Percentiles rank a stretch among this genome's conserved stretches.
These are phyloP conservation scores for Mercenaria mercenaria DNA, from an alignment of 1,140 invertebrate species.

Conservation along the genomic window DNA sequence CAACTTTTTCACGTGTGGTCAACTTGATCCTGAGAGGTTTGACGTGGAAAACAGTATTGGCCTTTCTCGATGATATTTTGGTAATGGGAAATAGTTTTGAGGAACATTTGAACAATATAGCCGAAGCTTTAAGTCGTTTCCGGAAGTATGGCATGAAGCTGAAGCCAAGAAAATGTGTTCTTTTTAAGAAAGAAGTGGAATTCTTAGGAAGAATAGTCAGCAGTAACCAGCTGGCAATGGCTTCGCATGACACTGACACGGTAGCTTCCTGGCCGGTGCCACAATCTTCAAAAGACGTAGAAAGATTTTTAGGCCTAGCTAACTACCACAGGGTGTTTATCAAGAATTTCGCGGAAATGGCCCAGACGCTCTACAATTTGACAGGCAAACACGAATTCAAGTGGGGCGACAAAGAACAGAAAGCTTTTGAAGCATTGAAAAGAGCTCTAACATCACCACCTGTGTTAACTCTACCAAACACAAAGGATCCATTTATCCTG, in stretches of 20 bases:
- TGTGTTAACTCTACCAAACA: constrained; percentile 35
- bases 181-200: too few species aligned
- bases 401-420: constrained; percentile 49
- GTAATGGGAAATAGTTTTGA: background rate
- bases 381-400: constrained; percentile 41
- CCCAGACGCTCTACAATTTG: constrained; percentile 39
- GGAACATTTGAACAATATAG: background rate
- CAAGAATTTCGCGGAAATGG: background rate
- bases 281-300: background rate
- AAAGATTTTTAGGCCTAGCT: background rate
- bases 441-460: constrained; percentile 29
- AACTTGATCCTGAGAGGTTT: background rate
- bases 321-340: background rate
- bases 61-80: background rate
- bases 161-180: background rate
- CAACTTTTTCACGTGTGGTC: background rate
- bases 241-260: too few species aligned
- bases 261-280: background rate
- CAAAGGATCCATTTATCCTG: constrained; percentile 59
- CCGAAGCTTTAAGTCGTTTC: background rate
- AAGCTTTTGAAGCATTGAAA: constrained; percentile 67
- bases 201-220: too few species aligned
- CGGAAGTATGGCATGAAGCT: constrained; percentile 4
- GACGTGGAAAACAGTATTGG: background rate
- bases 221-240: too few species aligned